Conservation (phyloP, 2,113 vertebrate genomes). For the Struthidea cinerea region DNA sequence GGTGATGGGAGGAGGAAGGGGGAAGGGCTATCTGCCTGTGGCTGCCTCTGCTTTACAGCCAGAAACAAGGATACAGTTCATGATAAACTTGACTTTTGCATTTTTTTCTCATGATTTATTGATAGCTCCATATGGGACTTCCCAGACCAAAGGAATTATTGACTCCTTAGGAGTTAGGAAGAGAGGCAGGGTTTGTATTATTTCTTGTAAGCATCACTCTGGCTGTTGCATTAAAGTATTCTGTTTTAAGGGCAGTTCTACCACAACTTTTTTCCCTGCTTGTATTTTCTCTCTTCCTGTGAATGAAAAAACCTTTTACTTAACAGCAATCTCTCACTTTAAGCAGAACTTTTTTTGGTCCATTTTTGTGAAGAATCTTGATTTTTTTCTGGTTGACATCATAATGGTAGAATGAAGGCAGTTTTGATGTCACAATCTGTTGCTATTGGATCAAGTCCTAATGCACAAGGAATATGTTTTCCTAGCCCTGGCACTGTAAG, state of each 20-base stretch:
- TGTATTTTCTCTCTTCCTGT: neutral
- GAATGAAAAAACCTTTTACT: neutral
- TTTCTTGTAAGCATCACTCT: neutral
- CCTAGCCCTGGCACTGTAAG: neutral
- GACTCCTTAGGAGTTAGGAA: conserved; percentile 45
- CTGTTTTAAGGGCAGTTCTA: neutral
- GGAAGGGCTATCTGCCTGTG: neutral
- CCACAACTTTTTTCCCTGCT: neutral
- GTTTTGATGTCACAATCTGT: neutral
- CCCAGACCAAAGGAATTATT: conserved; percentile 28
- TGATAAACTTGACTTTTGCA: conserved; percentile 38
- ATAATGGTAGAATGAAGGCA: neutral
- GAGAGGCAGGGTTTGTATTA: neutral
- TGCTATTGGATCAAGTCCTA: neutral
- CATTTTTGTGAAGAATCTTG: neutral
- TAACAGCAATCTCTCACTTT: neutral
- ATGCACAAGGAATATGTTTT: neutral
- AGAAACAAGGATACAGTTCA: conserved; percentile 54
- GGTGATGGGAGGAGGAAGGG: neutral
- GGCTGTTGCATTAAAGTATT: neutral
- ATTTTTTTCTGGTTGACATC: neutral
- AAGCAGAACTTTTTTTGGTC: neutral
- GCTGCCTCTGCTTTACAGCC: conserved; percentile 2
- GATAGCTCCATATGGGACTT: conserved; percentile 32
- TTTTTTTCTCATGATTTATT: conserved; percentile 63